Base-by-base conservation (phyloP, 1,140 invertebrate species). In the Neuroterus valhalla region DNA sequence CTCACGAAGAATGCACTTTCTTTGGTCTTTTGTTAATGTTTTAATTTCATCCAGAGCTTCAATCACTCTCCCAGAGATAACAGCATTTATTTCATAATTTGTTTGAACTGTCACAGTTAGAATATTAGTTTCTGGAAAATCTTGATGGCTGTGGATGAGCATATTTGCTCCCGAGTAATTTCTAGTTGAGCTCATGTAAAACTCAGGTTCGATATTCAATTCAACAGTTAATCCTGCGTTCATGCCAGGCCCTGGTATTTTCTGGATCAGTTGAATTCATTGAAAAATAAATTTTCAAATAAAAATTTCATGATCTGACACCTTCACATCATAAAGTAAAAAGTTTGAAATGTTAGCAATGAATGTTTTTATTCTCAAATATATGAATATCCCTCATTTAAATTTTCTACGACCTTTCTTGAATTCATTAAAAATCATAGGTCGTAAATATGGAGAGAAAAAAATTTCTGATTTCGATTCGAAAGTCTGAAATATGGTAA, bases 41-140 rank as follows among this genome's bases (percentile, higher is more conserved):
- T n/a, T 31, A 3, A 62, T n/a, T 10, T 62, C 55, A 31, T 62
- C 23, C 1, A 15, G 15, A 31, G 12, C n/a, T 15, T 6, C 31
- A n/a, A 62, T 62, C 5, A 15, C 6, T 14, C 23, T 31, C 2
- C 23, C 55, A 26, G 14, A 31, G 6, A 62, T 14, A 31, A 26
- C 21, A n/a, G 31, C 31, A 6, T 62, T 31, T 15, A 62, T 3
- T 38, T 31, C 3, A 15, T 62, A 15, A 8, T 62, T 26, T 14
- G 26, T 14, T 11, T 62, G 55, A 15, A 23, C 55, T 1, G 55
- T 62, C 0, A 23, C 11, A 6, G 23, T 26, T 15, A 62, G 31
- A 62, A 62, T 62, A 62, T 62, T 23, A 31, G 55, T 26, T 62
- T 62, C 55, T 62, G 55, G 55, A 38, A 6, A 62, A 62, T 62